These are phyloP conservation scores for Pterois miles DNA, from an alignment of 2,797 vertebrate species.

Conservation along the genomic window DNA sequence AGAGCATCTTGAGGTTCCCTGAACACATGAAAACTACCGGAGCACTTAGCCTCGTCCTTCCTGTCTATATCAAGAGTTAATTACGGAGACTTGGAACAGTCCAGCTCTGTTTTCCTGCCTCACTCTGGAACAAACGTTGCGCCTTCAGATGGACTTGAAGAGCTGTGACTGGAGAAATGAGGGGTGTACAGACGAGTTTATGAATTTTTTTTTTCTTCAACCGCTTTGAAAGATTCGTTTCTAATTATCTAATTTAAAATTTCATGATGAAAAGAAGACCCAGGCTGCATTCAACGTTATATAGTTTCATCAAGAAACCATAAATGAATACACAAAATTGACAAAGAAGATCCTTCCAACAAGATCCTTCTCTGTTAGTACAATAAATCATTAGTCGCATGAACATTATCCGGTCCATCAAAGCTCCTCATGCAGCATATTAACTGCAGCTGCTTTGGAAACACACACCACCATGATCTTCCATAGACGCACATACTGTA, in stretches of 20 bases:
- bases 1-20: not conserved
- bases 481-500: not conserved
- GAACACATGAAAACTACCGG: not conserved
- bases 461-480: constrained; percentile 7
- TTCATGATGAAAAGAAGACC: not conserved
- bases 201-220: not conserved
- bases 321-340: not conserved
- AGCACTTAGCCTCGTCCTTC: not conserved
- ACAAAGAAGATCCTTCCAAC: not conserved
- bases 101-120: not conserved
- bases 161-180: not conserved
- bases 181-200: not conserved
- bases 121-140: not conserved
- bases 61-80: not conserved
- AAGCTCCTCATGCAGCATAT: constrained; percentile 34
- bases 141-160: not conserved
- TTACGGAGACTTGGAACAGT: not conserved
- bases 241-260: not conserved
- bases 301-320: not conserved
- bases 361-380: not conserved
- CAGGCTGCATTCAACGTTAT: not conserved
- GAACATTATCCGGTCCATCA: constrained; percentile 27
- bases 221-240: not conserved
- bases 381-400: constrained; percentile 32
- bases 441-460: constrained; percentile 18